Conservation (phyloP, 30 jellyfish, hydroid and myxozoan species). For the Hydractinia symbiolongicarpus region DNA sequence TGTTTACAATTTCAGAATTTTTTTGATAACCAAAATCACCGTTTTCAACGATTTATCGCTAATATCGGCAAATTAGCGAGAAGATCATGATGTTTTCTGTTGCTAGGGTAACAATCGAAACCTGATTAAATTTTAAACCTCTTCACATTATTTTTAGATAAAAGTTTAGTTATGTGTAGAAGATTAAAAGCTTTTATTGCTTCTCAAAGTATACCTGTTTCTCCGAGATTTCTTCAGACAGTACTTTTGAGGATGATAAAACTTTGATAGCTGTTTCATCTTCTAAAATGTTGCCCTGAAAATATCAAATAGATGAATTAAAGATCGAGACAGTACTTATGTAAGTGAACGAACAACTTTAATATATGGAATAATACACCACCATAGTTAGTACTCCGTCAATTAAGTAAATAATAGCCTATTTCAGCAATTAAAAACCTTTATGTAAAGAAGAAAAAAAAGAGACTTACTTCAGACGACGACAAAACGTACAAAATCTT, state of each 20-base stretch:
- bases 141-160: no score
- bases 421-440: no score
- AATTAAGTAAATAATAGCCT: neutral
- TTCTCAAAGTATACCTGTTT: conserved; percentile 49
- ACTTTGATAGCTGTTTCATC: conserved; percentile 96
- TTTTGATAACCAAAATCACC: no score
- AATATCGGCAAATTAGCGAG: no score
- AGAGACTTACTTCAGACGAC: conserved; percentile 63
- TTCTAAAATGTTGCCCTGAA: conserved; percentile 91
- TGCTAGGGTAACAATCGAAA: no score
- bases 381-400: neutral
- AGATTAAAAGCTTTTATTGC: no score
- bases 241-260: conserved; percentile 88
- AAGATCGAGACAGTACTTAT: neutral
- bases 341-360: neutral
- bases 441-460: no score
- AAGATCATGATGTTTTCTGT: no score
- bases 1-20: no score
- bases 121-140: no score
- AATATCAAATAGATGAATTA: neutral
- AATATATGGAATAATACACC: neutral
- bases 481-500: conserved; percentile 88
- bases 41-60: no score
- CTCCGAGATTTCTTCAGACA: conserved; percentile 95
- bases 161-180: no score